Percentiles rank a stretch among this genome's conserved stretches.
These are phyloP conservation scores for Epistrophe eligans DNA, from an alignment of 2,888 invertebrate genomes.

Conservation along the genomic window DNA sequence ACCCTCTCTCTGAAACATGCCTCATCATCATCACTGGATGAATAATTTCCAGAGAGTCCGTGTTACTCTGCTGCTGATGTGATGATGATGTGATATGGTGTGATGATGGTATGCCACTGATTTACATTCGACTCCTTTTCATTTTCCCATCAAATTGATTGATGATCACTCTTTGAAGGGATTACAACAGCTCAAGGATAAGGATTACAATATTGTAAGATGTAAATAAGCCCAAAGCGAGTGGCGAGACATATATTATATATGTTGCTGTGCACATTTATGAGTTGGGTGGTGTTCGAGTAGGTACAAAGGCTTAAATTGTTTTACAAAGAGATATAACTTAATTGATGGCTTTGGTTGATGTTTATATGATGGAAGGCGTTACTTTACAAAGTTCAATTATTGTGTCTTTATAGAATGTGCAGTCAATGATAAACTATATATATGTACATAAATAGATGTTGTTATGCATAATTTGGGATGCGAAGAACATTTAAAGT, in stretches of 20 bases:
- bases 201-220: conserved; percentile 68
- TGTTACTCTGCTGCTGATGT: conserved; percentile 2
- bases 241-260: conserved; percentile 34
- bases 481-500: background rate
- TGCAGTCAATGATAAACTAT: background rate
- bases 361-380: conserved; percentile 20
- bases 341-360: conserved; percentile 43
- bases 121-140: conserved; percentile 49
- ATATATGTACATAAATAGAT: background rate
- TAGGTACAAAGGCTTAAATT: conserved; percentile 21
- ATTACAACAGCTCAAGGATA: conserved; percentile 71
- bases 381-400: conserved; percentile 31
- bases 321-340: conserved; percentile 47
- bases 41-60: conserved; percentile 53
- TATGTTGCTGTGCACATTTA: too few relatives aligned
- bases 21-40: conserved; percentile 24
- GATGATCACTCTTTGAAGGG: conserved; percentile 66
- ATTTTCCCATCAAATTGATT: conserved; percentile 55
- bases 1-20: conserved; percentile 42
- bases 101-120: conserved; percentile 21
- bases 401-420: background rate
- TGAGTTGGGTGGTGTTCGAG: conserved; percentile 46
- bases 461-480: conserved; percentile 5
- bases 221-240: conserved; percentile 50
- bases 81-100: background rate